Percentiles rank a stretch among this genome's conserved stretches.
phyloP scores from a whole-genome alignment of 1,140 invertebrate genomes.

The Limonius californicus region DNA sequence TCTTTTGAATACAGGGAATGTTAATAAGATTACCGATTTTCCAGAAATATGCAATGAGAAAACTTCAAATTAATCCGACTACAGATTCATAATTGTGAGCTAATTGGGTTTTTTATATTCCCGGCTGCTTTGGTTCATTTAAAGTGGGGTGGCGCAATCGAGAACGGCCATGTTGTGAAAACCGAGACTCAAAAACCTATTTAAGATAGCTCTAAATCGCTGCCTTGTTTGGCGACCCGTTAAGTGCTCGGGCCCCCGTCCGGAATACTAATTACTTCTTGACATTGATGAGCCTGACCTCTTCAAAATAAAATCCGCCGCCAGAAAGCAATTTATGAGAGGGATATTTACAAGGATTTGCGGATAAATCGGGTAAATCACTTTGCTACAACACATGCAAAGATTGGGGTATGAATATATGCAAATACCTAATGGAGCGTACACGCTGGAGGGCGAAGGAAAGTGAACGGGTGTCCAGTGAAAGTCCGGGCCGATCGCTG shows the following conservation, averaged over 20 bases:
- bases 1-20: background rate
- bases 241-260: conserved; percentile 27
- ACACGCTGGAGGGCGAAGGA: conserved; percentile 18
- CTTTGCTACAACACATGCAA: background rate
- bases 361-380: background rate
- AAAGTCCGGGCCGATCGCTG: conserved; percentile 21
- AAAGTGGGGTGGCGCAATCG: background rate
- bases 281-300: conserved; percentile 33
- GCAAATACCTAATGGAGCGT: conserved; percentile 14
- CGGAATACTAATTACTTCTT: conserved; percentile 34
- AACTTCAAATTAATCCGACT: conserved; percentile 3
- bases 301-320: conserved; percentile 18
- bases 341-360: conserved; percentile 2
- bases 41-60: conserved; percentile 9
- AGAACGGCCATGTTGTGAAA: background rate
- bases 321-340: background rate
- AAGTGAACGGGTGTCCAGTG: conserved; percentile 17
- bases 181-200: conserved; percentile 1
- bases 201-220: background rate
- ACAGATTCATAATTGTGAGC: background rate
- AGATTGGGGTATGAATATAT: conserved; percentile 9
- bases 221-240: conserved; percentile 23
- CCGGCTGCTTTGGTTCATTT: background rate
- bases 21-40: conserved; percentile 13
- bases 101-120: conserved; percentile 3